Evolutionary conservation across 2,888 invertebrate species (phyloP).

Genomic region (Himalopsyche tibetana): DNA sequence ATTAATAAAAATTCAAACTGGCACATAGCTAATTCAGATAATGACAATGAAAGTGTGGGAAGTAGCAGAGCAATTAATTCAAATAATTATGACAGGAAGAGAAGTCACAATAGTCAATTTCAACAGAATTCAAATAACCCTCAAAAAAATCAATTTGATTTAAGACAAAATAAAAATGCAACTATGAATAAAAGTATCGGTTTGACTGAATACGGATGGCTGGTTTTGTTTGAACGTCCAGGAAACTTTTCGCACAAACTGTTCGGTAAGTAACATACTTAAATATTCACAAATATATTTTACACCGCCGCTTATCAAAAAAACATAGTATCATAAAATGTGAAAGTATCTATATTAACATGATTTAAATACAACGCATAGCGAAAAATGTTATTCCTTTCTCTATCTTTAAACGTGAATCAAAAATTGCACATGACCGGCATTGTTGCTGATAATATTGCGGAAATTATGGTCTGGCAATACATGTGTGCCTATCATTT

Average conservation of each 20-base stretch:
- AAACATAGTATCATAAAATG: too few relatives aligned
- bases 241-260: conserved; percentile 39
- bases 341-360: too few relatives aligned
- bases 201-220: conserved; percentile 55
- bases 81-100: background rate
- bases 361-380: too few relatives aligned
- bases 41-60: background rate
- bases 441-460: too few relatives aligned
- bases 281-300: background rate
- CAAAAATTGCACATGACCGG: too few relatives aligned
- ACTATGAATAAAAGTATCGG: background rate
- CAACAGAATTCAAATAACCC: conserved; percentile 15
- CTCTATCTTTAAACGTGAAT: too few relatives aligned
- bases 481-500: too few relatives aligned
- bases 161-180: background rate
- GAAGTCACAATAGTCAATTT: background rate
- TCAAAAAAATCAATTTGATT: background rate
- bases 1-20: conserved; percentile 8
- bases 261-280: conserved; percentile 50
- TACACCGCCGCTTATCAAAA: too few relatives aligned
- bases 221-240: conserved; percentile 60
- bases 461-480: too few relatives aligned
- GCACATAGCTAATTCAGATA: background rate
- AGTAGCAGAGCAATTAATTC: background rate
- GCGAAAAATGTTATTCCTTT: too few relatives aligned